Percentiles rank a stretch among this genome's conserved stretches.
phyloP scores from a whole-genome alignment of 2,888 invertebrate species.

The Nomada fabriciana region DNA sequence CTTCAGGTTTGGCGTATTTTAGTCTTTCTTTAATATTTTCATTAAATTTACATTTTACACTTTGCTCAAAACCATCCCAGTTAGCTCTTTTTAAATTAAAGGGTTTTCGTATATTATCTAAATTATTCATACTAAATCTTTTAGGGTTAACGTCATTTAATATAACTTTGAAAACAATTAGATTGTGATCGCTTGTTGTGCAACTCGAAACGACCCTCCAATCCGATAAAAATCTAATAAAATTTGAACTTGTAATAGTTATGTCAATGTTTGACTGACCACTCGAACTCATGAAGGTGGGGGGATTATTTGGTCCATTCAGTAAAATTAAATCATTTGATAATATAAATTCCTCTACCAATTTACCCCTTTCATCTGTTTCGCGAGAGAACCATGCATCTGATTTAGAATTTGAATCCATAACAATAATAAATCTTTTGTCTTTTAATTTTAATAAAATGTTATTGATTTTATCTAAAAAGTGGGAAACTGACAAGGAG shows the following conservation, averaged over 20 bases:
- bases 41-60: background rate
- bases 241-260: background rate
- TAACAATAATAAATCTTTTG: background rate
- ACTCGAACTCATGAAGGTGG: background rate
- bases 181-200: background rate
- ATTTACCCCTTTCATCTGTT: background rate
- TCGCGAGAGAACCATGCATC: background rate
- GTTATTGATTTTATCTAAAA: too few species aligned
- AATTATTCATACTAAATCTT: background rate
- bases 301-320: background rate
- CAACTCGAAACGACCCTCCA: background rate
- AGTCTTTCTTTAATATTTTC: background rate
- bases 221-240: background rate
- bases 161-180: background rate
- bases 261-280: background rate
- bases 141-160: background rate
- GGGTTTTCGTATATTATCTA: background rate
- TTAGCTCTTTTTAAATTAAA: background rate
- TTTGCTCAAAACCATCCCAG: background rate
- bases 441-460: background rate
- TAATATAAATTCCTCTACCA: background rate
- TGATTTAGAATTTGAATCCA: background rate
- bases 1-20: background rate
- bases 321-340: background rate
- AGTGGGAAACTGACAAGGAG: too few species aligned